Conservation (phyloP, 1,140 invertebrate genomes). For the Brachionus rotundiformis region DNA sequence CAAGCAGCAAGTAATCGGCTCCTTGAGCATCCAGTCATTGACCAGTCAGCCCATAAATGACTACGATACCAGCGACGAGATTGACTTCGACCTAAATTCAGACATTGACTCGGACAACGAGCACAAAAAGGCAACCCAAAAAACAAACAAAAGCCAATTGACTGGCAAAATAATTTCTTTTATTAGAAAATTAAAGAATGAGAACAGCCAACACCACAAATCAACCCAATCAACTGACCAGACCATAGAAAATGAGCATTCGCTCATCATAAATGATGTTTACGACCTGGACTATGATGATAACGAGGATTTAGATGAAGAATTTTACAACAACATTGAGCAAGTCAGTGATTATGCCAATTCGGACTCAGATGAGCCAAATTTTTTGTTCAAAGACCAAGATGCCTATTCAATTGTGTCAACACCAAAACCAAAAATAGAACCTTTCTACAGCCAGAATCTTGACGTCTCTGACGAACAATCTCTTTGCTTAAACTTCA, state of each 20-base stretch:
- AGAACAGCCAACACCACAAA: neutral
- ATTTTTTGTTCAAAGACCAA: constrained; percentile 45
- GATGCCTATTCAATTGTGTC: constrained; percentile 49
- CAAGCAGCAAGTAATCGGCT: constrained; percentile 14
- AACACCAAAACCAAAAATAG: constrained; percentile 44
- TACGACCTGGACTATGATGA: constrained; percentile 28
- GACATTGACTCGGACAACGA: constrained; percentile 43
- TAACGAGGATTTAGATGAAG: constrained; percentile 16
- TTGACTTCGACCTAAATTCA: constrained; percentile 2
- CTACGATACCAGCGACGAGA: constrained; percentile 9
- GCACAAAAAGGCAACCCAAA: neutral
- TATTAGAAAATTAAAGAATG: constrained; percentile 7
- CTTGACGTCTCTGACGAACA: neutral
- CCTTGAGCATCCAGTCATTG: constrained; percentile 26
- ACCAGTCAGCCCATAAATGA: constrained; percentile 39
- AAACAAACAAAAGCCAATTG: constrained; percentile 17
- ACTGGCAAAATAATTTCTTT: constrained; percentile 48
- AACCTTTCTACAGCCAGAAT: constrained; percentile 17
- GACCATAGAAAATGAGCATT: constrained; percentile 12
- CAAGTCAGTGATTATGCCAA: constrained; percentile 47
- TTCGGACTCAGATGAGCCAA: constrained; percentile 40
- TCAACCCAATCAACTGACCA: neutral
- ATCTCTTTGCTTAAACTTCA: neutral
- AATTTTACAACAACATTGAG: constrained; percentile 36
- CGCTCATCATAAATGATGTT: neutral